phyloP scores from a whole-genome alignment of 92 coral and sea anemone species.

The Epizoanthus stellaris region DNA sequence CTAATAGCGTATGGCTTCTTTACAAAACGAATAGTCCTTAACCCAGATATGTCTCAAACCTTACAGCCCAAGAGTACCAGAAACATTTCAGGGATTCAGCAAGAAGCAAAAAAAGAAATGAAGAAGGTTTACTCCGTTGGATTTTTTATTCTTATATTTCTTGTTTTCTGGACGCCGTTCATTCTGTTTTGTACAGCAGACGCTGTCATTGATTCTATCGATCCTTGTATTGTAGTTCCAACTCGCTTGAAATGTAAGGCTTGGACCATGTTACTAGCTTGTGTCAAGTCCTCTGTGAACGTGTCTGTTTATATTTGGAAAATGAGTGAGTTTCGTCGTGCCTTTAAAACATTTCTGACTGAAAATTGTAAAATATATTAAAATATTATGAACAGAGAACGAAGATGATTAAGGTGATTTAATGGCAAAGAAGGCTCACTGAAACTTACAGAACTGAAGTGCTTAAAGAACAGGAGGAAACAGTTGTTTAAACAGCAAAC shows the following conservation, averaged over 20 bases:
- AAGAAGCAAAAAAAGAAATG: conserved; percentile 24
- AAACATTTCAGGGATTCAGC: neutral
- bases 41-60: neutral
- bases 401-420: neutral
- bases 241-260: neutral
- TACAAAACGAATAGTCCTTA: conserved; percentile 9
- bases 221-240: conserved; percentile 16
- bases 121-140: conserved; percentile 23
- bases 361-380: neutral
- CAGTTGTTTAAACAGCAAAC: too few relatives aligned
- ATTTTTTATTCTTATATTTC: neutral
- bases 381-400: neutral
- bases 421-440: neutral
- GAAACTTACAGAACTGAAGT: too few relatives aligned
- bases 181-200: conserved; percentile 1
- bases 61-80: neutral
- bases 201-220: conserved; percentile 15
- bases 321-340: neutral
- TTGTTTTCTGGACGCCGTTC: conserved; percentile 15
- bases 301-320: conserved; percentile 24
- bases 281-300: conserved; percentile 14
- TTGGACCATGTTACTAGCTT: conserved; percentile 5
- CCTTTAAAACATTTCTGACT: neutral
- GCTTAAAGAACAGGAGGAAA: too few relatives aligned
- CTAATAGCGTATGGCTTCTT: neutral